Base-by-base conservation (phyloP, 2,888 invertebrate species). In the Spisula solida region DNA sequence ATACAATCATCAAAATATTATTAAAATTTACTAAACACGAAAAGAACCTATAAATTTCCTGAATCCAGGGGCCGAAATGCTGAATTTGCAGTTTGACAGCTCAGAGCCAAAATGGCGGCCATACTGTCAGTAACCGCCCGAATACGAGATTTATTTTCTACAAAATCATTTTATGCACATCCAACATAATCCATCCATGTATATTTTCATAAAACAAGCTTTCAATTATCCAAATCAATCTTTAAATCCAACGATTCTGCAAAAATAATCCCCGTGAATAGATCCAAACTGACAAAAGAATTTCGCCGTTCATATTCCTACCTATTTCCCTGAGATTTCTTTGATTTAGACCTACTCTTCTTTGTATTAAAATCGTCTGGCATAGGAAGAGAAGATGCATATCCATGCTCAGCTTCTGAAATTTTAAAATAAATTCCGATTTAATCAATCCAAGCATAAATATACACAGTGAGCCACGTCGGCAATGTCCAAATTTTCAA, bases 251-350 rank as follows among this genome's bases (percentile, higher is more conserved):
- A 66, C 60, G n/a, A 66, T 66, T 25, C 12, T 20, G 12, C 10
- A 25, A 25, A 25, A 25, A 66, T 12, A 60, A 66, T 66, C 25
- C 60, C 60, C 25, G 25, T n/a, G 60, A 66, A 47, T 80, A 80
- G 48, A 25, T 80, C 80, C 80, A 47, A 48, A 80, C 48, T 48
- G 14, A 34, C 66, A 82, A 82, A 82, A 66, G 47, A 31, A 47
- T 34, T 60, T 41, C n/a, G n/a, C 60, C 0, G 47, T 82, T 14
- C 31, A 56, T 66, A 66, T 82, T 48, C 97, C 97, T 97, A 98
- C 98, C 98, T 98, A 98, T 98, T 98, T 97, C 98, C 98, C 97
- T 98, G 98, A 97, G 98, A 98, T 97, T 98, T 98, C 97, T 98
- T 98, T 97, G 96, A 95, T 95, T 96, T 97, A 82, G 94, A 93